A percentile compares a stretch with the other conserved stretches of the same genome.
These are phyloP conservation scores for Cerastis leucographa DNA, from an alignment of 2,888 invertebrate genomes.

Conservation along the genomic window DNA sequence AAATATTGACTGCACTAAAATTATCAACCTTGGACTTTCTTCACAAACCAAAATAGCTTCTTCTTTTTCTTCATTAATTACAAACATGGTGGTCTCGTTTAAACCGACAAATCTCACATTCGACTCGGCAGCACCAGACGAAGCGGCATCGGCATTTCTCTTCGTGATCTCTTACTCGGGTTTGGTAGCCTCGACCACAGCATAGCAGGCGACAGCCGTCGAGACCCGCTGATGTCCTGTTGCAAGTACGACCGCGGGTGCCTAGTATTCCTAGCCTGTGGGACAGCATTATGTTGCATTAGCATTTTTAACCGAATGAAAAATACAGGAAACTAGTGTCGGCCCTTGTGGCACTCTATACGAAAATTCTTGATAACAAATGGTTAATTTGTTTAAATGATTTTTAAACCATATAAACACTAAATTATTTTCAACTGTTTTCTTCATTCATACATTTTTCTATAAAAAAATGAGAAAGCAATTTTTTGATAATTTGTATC, in stretches of 20 bases:
- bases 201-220: conserved; percentile 97
- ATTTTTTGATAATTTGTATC: too few species aligned
- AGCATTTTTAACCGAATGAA: not conserved
- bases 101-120: conserved; percentile 95
- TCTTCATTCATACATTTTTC: not conserved
- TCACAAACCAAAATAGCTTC: conserved; percentile 1
- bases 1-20: conserved; percentile 36
- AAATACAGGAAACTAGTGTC: not conserved
- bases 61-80: conserved; percentile 90
- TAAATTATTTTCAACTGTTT: not conserved
- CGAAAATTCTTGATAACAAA: not conserved
- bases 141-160: conserved; percentile 97
- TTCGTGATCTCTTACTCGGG: conserved; percentile 94
- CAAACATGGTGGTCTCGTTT: conserved; percentile 96
- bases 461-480: not conserved
- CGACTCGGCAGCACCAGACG: conserved; percentile 97
- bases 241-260: conserved; percentile 95
- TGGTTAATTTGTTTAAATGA: not conserved
- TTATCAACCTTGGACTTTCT: not conserved
- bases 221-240: conserved; percentile 95
- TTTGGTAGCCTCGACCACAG: conserved; percentile 97
- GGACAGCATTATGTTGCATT: conserved; percentile 53
- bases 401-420: not conserved
- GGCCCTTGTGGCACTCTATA: not conserved
- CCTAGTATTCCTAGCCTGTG: conserved; percentile 95